Evolutionary conservation across 2,888 invertebrate genomes (phyloP).

Genomic region (Fragum whitleyi): DNA sequence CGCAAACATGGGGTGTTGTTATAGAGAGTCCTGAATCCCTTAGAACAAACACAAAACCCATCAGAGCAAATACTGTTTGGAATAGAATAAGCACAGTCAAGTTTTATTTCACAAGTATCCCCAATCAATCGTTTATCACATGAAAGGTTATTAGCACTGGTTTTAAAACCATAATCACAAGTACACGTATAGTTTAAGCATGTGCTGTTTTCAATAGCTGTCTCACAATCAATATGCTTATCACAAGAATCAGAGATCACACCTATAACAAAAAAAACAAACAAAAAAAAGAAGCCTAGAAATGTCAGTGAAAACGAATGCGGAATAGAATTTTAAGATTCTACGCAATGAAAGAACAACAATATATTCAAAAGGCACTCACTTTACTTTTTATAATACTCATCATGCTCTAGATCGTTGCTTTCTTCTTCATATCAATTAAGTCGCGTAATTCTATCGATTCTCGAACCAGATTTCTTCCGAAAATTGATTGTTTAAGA

Average conservation of each 20-base stretch:
- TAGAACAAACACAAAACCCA: slow-evolving; percentile 48
- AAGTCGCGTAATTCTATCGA: too few relatives aligned
- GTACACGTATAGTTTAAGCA: slow-evolving; percentile 55
- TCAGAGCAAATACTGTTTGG: slow-evolving; percentile 44
- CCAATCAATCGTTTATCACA: slow-evolving; percentile 56
- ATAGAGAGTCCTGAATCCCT: slow-evolving; percentile 36
- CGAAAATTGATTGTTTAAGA: too few relatives aligned
- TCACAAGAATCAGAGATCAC: slow-evolving; percentile 53
- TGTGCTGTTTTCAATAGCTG: slow-evolving; percentile 47
- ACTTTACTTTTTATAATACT: too few relatives aligned
- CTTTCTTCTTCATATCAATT: too few relatives aligned
- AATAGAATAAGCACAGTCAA: slow-evolving; percentile 64
- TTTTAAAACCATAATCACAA: slow-evolving; percentile 53
- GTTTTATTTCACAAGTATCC: slow-evolving; percentile 55
- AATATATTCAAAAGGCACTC: too few relatives aligned
- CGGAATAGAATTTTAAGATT: too few relatives aligned
- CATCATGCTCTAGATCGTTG: too few relatives aligned
- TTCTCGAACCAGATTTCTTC: too few relatives aligned
- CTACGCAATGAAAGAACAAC: too few relatives aligned
- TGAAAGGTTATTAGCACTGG: slow-evolving; percentile 13
- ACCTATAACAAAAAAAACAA: slow-evolving; percentile 55
- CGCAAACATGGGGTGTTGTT: slow-evolving; percentile 36
- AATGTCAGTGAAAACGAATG: too few relatives aligned
- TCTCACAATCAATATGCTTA: slow-evolving; percentile 41
- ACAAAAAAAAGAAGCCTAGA: too few relatives aligned